Evolutionary conservation across 2,113 vertebrate species (phyloP).

Genomic region (Ciconia maguari): DNA sequence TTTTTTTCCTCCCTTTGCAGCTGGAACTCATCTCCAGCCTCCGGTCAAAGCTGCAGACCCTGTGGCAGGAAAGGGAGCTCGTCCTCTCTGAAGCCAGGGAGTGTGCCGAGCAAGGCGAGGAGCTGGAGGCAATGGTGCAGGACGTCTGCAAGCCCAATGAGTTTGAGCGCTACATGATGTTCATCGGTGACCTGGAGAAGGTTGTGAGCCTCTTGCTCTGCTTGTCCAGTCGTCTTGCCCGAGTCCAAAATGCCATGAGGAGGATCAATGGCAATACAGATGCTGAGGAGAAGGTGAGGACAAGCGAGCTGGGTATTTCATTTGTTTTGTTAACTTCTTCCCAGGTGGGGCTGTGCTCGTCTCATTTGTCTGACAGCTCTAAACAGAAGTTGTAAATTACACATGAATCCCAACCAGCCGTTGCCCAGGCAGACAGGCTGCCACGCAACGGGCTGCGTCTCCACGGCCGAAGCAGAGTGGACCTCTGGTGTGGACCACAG

Average conservation of each 20-base stretch:
- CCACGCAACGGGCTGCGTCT: accelerated
- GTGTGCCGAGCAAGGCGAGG: slow-evolving; percentile 46
- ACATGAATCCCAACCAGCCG: accelerated
- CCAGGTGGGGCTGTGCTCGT: too few species aligned
- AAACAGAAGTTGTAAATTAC: not conserved
- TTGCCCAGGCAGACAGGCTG: not conserved
- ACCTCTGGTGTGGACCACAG: not conserved
- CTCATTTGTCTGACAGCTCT: not conserved
- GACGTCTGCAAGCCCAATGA: slow-evolving; percentile 80
- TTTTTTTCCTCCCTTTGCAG: slow-evolving; percentile 18
- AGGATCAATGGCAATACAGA: slow-evolving; percentile 75
- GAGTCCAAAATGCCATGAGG: slow-evolving; percentile 86
- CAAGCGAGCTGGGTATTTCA: not conserved
- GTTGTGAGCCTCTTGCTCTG: slow-evolving; percentile 90
- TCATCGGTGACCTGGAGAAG: slow-evolving; percentile 90
- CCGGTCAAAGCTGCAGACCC: slow-evolving; percentile 59
- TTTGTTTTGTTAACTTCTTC: not conserved
- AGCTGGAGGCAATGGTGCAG: slow-evolving; percentile 71
- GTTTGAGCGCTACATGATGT: slow-evolving; percentile 84
- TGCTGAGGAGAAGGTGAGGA: slow-evolving; percentile 87
- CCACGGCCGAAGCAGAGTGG: accelerated
- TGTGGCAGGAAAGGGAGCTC: slow-evolving; percentile 67
- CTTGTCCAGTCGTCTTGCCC: slow-evolving; percentile 86
- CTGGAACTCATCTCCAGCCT: slow-evolving; percentile 76
- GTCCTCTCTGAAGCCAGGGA: slow-evolving; percentile 66